A percentile compares a stretch with the other conserved stretches of the same genome.
phyloP scores from a whole-genome alignment of 2,888 invertebrate genomes.

The Heliconius charithonia region DNA sequence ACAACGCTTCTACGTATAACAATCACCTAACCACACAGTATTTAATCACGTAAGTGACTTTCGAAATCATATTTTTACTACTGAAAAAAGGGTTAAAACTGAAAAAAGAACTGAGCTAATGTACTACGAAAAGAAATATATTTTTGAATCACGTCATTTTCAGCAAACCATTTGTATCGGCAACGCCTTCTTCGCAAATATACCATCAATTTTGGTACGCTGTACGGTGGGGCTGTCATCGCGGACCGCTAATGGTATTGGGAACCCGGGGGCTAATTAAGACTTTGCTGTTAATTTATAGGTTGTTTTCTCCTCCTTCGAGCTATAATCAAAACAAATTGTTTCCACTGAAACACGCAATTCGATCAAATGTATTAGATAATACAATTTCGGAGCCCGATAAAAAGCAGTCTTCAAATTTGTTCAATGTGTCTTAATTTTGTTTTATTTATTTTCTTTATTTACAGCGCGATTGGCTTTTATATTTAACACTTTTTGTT shows the following conservation, averaged over 20 bases:
- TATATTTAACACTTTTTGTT: neutral
- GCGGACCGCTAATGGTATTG: constrained; percentile 77
- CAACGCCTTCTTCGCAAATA: constrained; percentile 66
- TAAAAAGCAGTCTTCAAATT: constrained; percentile 26
- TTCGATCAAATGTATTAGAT: constrained; percentile 74
- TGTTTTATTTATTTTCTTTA: neutral
- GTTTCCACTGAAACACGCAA: constrained; percentile 75
- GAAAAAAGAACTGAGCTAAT: constrained; percentile 21
- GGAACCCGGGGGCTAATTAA: constrained; percentile 78
- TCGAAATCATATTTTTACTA: constrained; percentile 31
- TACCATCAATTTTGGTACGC: constrained; percentile 70
- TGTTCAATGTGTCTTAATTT: neutral
- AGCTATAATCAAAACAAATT: constrained; percentile 81
- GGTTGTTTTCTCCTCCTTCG: constrained; percentile 74
- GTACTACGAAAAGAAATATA: constrained; percentile 34
- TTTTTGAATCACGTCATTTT: constrained; percentile 45
- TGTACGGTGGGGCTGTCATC: constrained; percentile 70
- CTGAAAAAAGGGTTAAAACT: constrained; percentile 11
- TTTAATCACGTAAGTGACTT: constrained; percentile 39
- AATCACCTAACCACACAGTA: constrained; percentile 31
- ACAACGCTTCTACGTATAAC: constrained; percentile 15
- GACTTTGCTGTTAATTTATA: constrained; percentile 79
- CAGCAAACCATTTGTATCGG: constrained; percentile 59
- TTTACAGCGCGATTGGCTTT: too few relatives aligned
- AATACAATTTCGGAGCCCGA: constrained; percentile 43